Base-by-base conservation (phyloP, 2,797 vertebrate genomes). In the Pelodytes ibericus region DNA sequence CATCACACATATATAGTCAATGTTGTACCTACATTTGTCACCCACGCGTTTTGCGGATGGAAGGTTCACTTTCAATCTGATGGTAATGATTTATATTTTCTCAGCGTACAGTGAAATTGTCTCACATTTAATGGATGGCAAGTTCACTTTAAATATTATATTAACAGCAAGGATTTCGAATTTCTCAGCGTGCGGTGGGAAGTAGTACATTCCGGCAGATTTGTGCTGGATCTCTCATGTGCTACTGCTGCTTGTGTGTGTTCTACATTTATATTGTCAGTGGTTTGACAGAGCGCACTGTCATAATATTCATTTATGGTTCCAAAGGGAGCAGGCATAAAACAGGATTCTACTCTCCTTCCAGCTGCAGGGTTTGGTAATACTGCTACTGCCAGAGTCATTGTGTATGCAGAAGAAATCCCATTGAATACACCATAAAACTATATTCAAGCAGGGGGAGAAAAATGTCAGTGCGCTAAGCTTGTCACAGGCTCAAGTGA, bases 251-350 rank as follows among this genome's bases (percentile, higher is more conserved):
- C 20, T 56, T 62, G n/a, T 68, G 56, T 70, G n/a, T 51, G 57
- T 73, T 73, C 63, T 57, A 68, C 47, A 68, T 67, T 79, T 39
- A 62, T 68, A 62, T 51, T 73, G 71, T 73, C 63, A 63, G 63
- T 62, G 57, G 44, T 60, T 61, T 26, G 61, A 57, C 47, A 53
- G 60, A 60, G 30, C 62, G 41, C 29, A 66, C 41, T 67, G 62
- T 64, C 39, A 77, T 72, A 77, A 78, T 78, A 72, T 60, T 73
- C 57, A 79, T 79, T 69, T 79, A 79, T 69, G 71, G 57, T 59
- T 79, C 76, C 62, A 62, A 33, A 53, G 76, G 76, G 76, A 79
- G 20, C 24, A 62, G 39, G 64, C 57, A 79, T 68, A 69, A 73
- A 79, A 66, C 76, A 73, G 60, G 63, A 62, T 47, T 64, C 64